Conservation (phyloP, 2,888 invertebrate genomes). For the Ennomos erosarius region DNA sequence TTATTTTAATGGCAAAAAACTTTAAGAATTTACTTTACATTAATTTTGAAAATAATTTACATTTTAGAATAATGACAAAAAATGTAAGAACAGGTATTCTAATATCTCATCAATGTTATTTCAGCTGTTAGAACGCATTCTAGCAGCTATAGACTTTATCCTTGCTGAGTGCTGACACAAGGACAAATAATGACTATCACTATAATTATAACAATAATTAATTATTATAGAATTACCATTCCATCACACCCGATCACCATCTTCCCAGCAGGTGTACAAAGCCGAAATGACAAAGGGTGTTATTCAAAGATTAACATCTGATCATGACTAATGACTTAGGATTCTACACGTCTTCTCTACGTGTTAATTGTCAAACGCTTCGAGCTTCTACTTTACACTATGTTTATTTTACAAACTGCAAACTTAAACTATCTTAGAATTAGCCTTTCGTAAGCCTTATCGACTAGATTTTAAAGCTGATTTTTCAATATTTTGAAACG, state of each 20-base stretch:
- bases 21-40: too few relatives aligned
- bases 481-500: slow-evolving; percentile 6
- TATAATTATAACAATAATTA: slow-evolving; percentile 13
- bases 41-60: too few relatives aligned
- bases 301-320: slow-evolving; percentile 77
- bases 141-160: too few relatives aligned
- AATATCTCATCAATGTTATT: too few relatives aligned
- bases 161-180: slow-evolving; percentile 5
- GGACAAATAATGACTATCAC: slow-evolving; percentile 19
- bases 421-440: slow-evolving; percentile 29
- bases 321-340: slow-evolving; percentile 79
- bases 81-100: too few relatives aligned
- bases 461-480: slow-evolving; percentile 7
- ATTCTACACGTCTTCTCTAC: slow-evolving; percentile 61
- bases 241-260: slow-evolving; percentile 27
- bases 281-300: slow-evolving; percentile 72
- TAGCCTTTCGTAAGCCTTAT: slow-evolving; percentile 10
- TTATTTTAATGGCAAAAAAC: too few relatives aligned
- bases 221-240: slow-evolving; percentile 40
- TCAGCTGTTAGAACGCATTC: neutral
- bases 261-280: slow-evolving; percentile 48
- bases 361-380: slow-evolving; percentile 78
- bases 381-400: slow-evolving; percentile 76
- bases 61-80: too few relatives aligned
- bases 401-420: slow-evolving; percentile 73